phyloP scores from a whole-genome alignment of 2,113 vertebrate species.

The Ptilorrhoa leucosticta region DNA sequence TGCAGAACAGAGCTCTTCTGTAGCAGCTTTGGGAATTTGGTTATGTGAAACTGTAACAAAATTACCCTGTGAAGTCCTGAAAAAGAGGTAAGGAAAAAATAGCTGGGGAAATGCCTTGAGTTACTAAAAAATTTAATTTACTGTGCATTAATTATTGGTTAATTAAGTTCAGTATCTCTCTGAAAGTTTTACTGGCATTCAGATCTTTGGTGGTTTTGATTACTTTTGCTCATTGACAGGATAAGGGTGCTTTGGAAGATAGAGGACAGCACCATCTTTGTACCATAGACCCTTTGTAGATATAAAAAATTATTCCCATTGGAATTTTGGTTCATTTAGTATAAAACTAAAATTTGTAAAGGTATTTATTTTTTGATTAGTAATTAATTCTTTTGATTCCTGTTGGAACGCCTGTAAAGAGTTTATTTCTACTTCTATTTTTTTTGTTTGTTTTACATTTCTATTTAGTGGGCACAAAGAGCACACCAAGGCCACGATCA shows the following conservation, averaged over 20 bases:
- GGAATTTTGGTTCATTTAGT: not conserved
- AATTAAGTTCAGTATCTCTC: not conserved
- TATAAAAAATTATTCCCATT: not conserved
- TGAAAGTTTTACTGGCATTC: not conserved
- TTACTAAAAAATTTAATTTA: conserved; percentile 46
- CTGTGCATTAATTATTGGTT: conserved; percentile 44
- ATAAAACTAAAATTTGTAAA: not conserved
- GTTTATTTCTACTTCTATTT: not conserved
- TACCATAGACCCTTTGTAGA: not conserved
- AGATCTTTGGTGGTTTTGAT: not conserved
- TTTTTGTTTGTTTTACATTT: not conserved
- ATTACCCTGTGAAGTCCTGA: conserved; percentile 26
- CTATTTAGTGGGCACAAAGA: not conserved
- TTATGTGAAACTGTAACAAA: not conserved
- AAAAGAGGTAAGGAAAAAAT: conserved; percentile 21
- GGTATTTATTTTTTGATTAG: not conserved
- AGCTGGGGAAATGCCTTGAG: conserved; percentile 19
- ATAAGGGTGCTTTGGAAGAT: not conserved
- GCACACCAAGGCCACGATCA: rapidly evolving
- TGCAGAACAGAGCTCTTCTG: not conserved
- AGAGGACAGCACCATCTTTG: not conserved
- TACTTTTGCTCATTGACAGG: not conserved
- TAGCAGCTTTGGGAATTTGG: not conserved
- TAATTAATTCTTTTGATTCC: not conserved
- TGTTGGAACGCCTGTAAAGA: not conserved